Conservation (phyloP, 30 jellyfish, hydroid and myxozoan genomes). For the Mastigias papua region DNA sequence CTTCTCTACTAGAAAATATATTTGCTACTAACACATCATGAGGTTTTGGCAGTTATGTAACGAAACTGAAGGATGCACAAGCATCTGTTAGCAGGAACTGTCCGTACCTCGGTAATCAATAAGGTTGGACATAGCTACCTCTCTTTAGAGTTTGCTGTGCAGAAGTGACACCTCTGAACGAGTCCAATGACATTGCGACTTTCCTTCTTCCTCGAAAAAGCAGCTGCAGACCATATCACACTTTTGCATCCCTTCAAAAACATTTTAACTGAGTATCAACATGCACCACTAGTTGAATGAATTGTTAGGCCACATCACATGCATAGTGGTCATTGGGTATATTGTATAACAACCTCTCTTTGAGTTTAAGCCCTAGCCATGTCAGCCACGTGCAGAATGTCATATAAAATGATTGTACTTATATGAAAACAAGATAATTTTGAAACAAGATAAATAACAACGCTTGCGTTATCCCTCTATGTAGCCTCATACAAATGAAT, state of each 20-base stretch:
- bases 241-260: not conserved
- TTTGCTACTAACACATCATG: too few relatives aligned
- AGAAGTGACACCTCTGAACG: not conserved
- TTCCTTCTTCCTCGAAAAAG: not conserved
- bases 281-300: not conserved
- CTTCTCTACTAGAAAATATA: too few relatives aligned
- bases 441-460: too few relatives aligned
- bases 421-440: not conserved
- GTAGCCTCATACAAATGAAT: too few relatives aligned
- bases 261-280: not conserved
- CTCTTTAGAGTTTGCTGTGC: not conserved
- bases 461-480: too few relatives aligned
- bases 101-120: too few relatives aligned
- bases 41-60: too few relatives aligned
- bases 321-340: not conserved
- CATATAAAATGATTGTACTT: not conserved
- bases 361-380: not conserved
- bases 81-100: too few relatives aligned
- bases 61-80: too few relatives aligned
- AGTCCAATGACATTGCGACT: not conserved
- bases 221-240: not conserved
- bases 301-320: not conserved
- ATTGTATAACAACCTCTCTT: not conserved
- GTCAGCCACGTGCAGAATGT: not conserved
- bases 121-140: not conserved